Evolutionary conservation across 2,797 vertebrate genomes (phyloP), one percentile per base, ranked within the genome.

Genomic region (Arctocebus calabarensis): DNA sequence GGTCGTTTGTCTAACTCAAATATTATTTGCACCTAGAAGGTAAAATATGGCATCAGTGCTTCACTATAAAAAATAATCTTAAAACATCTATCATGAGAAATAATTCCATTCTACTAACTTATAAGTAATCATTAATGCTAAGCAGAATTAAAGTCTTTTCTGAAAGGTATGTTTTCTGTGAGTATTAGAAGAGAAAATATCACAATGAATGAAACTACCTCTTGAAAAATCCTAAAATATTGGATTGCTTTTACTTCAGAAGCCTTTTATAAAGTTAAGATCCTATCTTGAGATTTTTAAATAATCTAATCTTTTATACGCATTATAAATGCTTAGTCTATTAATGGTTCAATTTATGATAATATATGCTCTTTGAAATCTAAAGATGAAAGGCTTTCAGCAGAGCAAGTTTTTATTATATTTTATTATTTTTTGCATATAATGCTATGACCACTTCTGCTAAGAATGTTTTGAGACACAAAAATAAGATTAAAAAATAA

Each of bases 311-410:
- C 37, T 96, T 90, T 96, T 55, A 92, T 85, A 66, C 73, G 62
- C 88, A 88, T 93, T 92, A 94, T 96, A 96, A 96, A 90, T 94
- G 70, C 66, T 75, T 79, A 93, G 82, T 79, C 78, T 92, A 78
- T 95, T 95, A 95, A 94, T 90, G 84, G 45, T 64, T 61, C 62
- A 20, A 27, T 74, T 84, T 88, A 71, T 74, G 70, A 71, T 97
- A 94, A 96, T 62, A 74, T 34, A 97, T 95, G 93, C 96, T 94
- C 61, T 97, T 96, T 96, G 93, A 97, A 96, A 96, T 94, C 87
- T 79, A 94, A 68, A 96, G 87, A 94, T 97, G 84, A 96, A 95
- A 96, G 77, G 5, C 25, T 84, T 87, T 83, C 66, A 45, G 8
- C 43, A 62, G 71, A 90, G 32, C 4, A 83, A 90, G 71, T 55